Evolutionary conservation across 2,113 vertebrate genomes (phyloP), one percentile per base, ranked within the genome.

Genomic region (Cyphomyrus discorhynchus): DNA sequence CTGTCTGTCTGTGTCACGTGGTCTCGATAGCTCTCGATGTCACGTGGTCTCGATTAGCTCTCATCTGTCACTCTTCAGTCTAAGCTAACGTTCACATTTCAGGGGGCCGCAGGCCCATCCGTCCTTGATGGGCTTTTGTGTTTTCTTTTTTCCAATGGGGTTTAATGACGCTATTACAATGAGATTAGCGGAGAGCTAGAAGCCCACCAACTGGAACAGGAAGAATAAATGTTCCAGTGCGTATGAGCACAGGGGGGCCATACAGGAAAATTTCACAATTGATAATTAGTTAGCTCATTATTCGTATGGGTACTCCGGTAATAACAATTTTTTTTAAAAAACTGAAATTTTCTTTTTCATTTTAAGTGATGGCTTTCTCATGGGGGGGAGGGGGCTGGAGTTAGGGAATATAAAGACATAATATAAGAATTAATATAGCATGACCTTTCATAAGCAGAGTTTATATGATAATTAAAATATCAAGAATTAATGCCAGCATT

Each of bases 391-490:
- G 13, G 2, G 35, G 3, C 35, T 7, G 35, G 13, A 17, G 74
- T 39, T 21, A 80, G 31, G 13, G 31, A 42, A 80, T 80, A 80
- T 42, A 35, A 80, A 77, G 27, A 77, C 35, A 19, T 77, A 77
- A 77, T 77, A 35, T 77, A 77, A 42, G 35, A 42, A 80, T 80
- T 80, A 80, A 80, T 80, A 80, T 80, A 42, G 17, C 74, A 39
- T 80, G 74, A 80, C 74, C 74, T 80, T 80, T 80, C 74, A 80
- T 39, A 80, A 42, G 74, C 74, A 80, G 74, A 80, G 74, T 80
- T 80, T 80, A 80, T 19, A 80, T 42, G 35, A 80, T 80, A 42
- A 80, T 80, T 80, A 42, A 80, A 80, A 80, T 80, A 80, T 80
- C 74, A 80, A 80, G 74, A 80, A 80, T 19, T 80, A 80, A 80